These are phyloP conservation scores for Rhagoletis zephyria DNA, from an alignment of 1,140 invertebrate genomes.

Conservation along the genomic window DNA sequence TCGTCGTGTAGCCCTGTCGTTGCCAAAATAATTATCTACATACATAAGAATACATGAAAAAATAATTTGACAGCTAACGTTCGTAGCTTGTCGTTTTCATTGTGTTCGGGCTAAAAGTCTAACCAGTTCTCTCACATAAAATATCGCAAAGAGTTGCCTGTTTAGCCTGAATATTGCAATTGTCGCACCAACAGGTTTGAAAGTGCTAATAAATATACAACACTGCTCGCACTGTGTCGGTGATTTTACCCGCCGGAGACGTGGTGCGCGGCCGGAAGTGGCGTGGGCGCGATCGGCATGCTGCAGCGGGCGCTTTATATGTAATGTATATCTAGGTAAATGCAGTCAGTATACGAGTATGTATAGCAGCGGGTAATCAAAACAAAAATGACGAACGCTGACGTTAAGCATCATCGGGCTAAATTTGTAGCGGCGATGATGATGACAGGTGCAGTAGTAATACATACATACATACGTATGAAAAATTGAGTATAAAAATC, in stretches of 20 bases:
- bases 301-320: no score
- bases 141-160: background rate
- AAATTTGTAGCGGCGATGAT: background rate
- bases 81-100: no score
- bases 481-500: no score
- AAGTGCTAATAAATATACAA: background rate
- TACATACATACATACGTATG: background rate
- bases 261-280: background rate
- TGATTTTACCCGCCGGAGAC: background rate
- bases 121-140: no score
- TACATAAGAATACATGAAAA: no score
- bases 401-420: background rate
- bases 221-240: background rate
- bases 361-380: background rate
- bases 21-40: no score
- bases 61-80: no score
- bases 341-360: no score
- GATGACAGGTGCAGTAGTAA: background rate
- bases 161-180: slow-evolving; percentile 3
- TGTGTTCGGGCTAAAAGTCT: no score
- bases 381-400: background rate
- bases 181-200: background rate
- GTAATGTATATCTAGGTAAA: no score
- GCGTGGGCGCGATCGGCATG: background rate
- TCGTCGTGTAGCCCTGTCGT: no score